These are phyloP conservation scores for Portunus trituberculatus DNA, from an alignment of 1,140 invertebrate genomes.

Conservation along the genomic window DNA sequence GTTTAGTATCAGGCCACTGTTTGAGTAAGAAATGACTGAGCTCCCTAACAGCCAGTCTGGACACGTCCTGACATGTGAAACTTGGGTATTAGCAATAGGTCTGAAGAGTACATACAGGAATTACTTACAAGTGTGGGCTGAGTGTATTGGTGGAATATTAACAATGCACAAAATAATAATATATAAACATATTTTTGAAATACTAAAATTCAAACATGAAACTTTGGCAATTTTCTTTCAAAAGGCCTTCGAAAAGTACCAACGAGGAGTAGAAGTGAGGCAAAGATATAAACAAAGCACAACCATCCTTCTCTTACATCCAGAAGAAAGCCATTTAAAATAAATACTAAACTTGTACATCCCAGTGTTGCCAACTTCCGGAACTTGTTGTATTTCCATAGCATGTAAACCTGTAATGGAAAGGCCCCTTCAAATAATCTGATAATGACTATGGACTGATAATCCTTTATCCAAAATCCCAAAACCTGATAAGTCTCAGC, in stretches of 20 bases:
- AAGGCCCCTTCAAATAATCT: background rate
- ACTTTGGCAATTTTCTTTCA: slow-evolving; percentile 67
- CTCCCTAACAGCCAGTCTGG: too few relatives aligned
- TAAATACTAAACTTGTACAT: slow-evolving; percentile 28
- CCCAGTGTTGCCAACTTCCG: slow-evolving; percentile 57
- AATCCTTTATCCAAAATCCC: too few relatives aligned
- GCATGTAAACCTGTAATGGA: slow-evolving; percentile 50
- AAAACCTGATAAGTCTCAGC: too few relatives aligned
- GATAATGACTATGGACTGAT: background rate
- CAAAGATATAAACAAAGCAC: slow-evolving; percentile 46
- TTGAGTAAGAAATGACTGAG: too few relatives aligned
- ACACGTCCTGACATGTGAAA: too few relatives aligned
- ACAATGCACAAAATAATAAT: background rate
- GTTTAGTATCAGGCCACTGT: too few relatives aligned
- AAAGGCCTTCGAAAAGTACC: slow-evolving; percentile 67
- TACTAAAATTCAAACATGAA: slow-evolving; percentile 58
- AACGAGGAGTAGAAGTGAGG: slow-evolving; percentile 38
- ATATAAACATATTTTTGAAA: background rate
- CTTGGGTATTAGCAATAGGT: too few relatives aligned
- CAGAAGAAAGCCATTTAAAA: slow-evolving; percentile 53
- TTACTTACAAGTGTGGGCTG: too few relatives aligned
- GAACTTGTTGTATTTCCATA: slow-evolving; percentile 65
- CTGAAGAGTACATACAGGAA: too few relatives aligned
- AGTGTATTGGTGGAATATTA: too few relatives aligned
- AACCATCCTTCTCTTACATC: slow-evolving; percentile 64